Base-by-base conservation (phyloP, 2,797 vertebrate species). In the Anas acuta region DNA sequence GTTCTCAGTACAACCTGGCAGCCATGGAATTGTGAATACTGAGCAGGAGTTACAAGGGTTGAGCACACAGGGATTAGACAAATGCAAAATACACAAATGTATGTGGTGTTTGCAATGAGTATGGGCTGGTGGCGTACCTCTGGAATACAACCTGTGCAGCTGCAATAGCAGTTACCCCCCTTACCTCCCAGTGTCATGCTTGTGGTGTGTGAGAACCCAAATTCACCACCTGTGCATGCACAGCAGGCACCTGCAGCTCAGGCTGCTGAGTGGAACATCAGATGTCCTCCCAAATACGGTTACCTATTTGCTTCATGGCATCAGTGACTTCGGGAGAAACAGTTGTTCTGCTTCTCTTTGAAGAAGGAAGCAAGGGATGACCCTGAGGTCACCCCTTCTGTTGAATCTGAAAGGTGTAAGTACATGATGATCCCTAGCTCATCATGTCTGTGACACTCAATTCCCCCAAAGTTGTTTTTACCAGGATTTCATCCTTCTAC, bases 261-360 rank as follows among this genome's bases (percentile, higher is more conserved):
- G 23, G 58, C 35, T 75, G 72, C 56, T 1, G 2, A 37, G 35
- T 1, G 23, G 49, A 35, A 16, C 26, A 2, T 6, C 69, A 69
- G 65, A 16, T 0, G 0, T 14, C 62, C 30, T 22, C 47, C 41
- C 58, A 62, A 6, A n/a, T 1, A 23, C 9, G 32, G 20, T 25
- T 21, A 30, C 15, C 7, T 16, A 9, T 72, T 58, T 62, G 37
- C 71, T 66, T 32, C 0, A 0, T 0, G 7, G 21, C 17, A 28
- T 11, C 1, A 0, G 2, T 41, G 56, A 45, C 43, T 53, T 69
- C 13, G 16, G 39, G 69, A 64, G 19, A 92, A 89, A 66, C 1
- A 3, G 21, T 23, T 30, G 3, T 26, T 90, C 67, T 56, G 20
- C 41, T 88, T 56, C 11, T 49, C 77, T 65, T 30, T 77, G 25